phyloP scores from a whole-genome alignment of 2,888 invertebrate genomes.

The Cotesia congregata region DNA sequence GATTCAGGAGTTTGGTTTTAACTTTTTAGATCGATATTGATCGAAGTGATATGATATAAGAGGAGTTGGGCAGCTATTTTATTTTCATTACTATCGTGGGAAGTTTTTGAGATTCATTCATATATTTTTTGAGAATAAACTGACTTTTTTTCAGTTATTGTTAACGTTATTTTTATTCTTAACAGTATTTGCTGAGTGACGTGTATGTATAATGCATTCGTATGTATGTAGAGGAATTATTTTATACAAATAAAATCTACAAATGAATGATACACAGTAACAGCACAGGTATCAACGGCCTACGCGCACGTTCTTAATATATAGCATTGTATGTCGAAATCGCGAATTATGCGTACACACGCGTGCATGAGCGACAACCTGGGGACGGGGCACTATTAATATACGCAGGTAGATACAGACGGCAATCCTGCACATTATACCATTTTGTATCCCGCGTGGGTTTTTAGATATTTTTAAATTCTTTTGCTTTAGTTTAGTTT shows the following conservation, averaged over 20 bases:
- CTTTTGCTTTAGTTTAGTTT: slow-evolving; percentile 28
- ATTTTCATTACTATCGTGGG: slow-evolving; percentile 18
- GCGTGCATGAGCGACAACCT: slow-evolving; percentile 16
- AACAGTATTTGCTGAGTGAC: too few relatives aligned
- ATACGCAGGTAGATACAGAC: slow-evolving; percentile 33
- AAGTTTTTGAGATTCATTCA: slow-evolving; percentile 9
- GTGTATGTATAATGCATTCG: too few relatives aligned
- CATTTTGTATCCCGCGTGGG: slow-evolving; percentile 26
- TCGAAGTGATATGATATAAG: not conserved
- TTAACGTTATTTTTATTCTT: not conserved
- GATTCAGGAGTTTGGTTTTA: too few relatives aligned
- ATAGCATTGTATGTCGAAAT: slow-evolving; percentile 33
- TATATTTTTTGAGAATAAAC: too few relatives aligned
- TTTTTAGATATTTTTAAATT: slow-evolving; percentile 3
- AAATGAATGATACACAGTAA: not conserved
- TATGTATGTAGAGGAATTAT: too few relatives aligned
- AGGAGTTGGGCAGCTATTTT: slow-evolving; percentile 29
- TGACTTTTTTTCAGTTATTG: not conserved
- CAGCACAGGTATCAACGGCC: slow-evolving; percentile 16
- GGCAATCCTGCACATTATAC: not conserved
- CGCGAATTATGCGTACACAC: slow-evolving; percentile 22
- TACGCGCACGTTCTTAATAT: slow-evolving; percentile 29
- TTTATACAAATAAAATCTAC: not conserved
- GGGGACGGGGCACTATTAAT: not conserved
- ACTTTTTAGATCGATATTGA: too few relatives aligned